Evolutionary conservation across 2,888 invertebrate species (phyloP), one percentile per base, ranked within the genome.

Genomic region (Mesochorus sp.): DNA sequence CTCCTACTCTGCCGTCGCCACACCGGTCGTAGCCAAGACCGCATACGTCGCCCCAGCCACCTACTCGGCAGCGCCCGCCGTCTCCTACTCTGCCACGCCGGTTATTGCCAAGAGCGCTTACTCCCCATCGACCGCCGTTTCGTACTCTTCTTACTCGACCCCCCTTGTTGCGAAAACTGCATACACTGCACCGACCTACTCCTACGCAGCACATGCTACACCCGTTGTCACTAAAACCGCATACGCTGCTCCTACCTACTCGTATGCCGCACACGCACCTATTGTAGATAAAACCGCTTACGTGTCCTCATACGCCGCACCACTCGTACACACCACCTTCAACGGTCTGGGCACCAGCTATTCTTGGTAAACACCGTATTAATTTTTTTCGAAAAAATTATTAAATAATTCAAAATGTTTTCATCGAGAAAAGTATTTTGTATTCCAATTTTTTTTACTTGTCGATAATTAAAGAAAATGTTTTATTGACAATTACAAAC

Each of bases 261-360:
- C 44, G 6, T 78, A 78, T 19, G 75, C 68, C 70, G 74, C 80
- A 10, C 57, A 72, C 4, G 64, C 64, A 24, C 64, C 64, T 0
- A 17, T 64, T 5, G 37, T 64, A 68, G 76, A 85, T 8, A 77
- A 64, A 24, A 26, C 49, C 24, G 37, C 49, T 3, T 64, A 64
- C 49, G 72, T 79, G n/a, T 75, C 80, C 5, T 12, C 78, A 81
- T n/a, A 61, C 78, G 1, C 76, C 80, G 75, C 84, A 0, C 82
- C 86, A 0, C 66, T 85, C 6, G 81, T 79, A 0, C 85, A 87
- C 70, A 77, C 85, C 8, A 76, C 80, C 47, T 87, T 88, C 82
- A 67, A 59, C 37, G 85, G 87, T 34, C 62, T 85, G 34, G 88
- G 88, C 26, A 79, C 86, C 57, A 84, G 80, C 76, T 88, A 88